Evolutionary conservation across 2,888 invertebrate genomes (phyloP).

Genomic region (Theodoxus fluviatilis): DNA sequence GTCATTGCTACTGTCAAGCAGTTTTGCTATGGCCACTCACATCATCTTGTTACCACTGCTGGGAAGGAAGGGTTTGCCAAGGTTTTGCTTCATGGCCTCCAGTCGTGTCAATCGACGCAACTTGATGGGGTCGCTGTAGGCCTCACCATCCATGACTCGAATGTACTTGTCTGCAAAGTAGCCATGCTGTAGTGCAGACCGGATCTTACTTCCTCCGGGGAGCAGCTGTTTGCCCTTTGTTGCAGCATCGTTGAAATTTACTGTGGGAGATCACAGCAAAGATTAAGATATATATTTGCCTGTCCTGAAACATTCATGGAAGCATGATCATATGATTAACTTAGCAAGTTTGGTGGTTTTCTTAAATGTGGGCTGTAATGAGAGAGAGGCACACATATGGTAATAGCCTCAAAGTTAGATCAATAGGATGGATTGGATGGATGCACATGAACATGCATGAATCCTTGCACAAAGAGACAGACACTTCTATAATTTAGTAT

Average conservation of each 20-base stretch:
- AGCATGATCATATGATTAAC: not conserved
- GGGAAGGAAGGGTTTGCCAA: constrained; percentile 64
- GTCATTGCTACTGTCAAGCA: no score
- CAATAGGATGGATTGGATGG: no score
- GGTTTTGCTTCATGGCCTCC: constrained; percentile 60
- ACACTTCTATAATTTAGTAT: no score
- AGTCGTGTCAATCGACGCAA: constrained; percentile 54
- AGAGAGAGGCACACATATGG: no score
- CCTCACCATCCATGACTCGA: constrained; percentile 62
- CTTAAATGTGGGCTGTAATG: no score
- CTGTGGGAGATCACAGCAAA: constrained; percentile 38
- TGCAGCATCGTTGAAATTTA: constrained; percentile 60
- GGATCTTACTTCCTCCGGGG: constrained; percentile 59
- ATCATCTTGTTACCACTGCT: constrained; percentile 61
- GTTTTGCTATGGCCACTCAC: constrained; percentile 51
- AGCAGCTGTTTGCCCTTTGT: constrained; percentile 64
- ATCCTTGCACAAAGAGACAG: no score
- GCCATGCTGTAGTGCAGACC: constrained; percentile 59
- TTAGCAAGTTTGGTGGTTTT: no score
- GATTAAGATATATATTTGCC: not conserved
- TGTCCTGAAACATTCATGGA: not conserved
- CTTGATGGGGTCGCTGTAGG: constrained; percentile 63
- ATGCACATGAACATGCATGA: no score
- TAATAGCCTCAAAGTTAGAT: no score
- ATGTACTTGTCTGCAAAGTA: constrained; percentile 63